These are phyloP conservation scores for Drosophila paulistorum DNA, from an alignment of 1,140 invertebrate genomes.

Conservation along the genomic window DNA sequence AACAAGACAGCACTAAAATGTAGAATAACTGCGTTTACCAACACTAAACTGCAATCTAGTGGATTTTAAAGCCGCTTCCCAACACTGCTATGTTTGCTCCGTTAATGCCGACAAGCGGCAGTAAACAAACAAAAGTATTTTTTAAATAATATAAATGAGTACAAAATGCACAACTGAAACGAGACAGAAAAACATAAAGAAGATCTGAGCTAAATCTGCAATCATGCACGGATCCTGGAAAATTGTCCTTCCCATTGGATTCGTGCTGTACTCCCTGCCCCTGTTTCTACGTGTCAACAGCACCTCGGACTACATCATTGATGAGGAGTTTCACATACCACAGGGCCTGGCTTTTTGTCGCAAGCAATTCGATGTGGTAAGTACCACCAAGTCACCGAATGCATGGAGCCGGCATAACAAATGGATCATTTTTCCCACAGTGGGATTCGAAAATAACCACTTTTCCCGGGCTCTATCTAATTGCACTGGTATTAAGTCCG, in stretches of 20 bases:
- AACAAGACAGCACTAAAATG: no score
- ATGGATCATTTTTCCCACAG: conserved; percentile 84
- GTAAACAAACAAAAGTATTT: no score
- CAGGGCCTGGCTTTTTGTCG: conserved; percentile 94
- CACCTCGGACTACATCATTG: conserved; percentile 87
- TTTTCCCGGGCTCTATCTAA: conserved; percentile 95
- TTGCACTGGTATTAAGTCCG: conserved; percentile 86
- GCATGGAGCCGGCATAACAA: not conserved
- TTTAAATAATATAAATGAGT: no score
- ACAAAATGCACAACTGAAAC: no score
- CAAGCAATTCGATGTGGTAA: conserved; percentile 90
- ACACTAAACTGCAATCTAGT: no score
- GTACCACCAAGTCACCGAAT: conserved; percentile 29
- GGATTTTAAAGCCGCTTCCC: no score
- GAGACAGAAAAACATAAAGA: no score
- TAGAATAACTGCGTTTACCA: no score
- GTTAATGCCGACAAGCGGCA: no score
- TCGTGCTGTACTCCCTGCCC: conserved; percentile 79
- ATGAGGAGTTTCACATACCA: conserved; percentile 97
- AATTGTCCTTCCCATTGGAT: conserved; percentile 68
- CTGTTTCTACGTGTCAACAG: conserved; percentile 85
- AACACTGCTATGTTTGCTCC: no score
- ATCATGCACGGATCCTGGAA: conserved; percentile 70
- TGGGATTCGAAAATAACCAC: conserved; percentile 99
- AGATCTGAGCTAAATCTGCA: not conserved